Evolutionary conservation across 2,113 vertebrate species (phyloP).

Genomic region (Crotalus horridus): DNA sequence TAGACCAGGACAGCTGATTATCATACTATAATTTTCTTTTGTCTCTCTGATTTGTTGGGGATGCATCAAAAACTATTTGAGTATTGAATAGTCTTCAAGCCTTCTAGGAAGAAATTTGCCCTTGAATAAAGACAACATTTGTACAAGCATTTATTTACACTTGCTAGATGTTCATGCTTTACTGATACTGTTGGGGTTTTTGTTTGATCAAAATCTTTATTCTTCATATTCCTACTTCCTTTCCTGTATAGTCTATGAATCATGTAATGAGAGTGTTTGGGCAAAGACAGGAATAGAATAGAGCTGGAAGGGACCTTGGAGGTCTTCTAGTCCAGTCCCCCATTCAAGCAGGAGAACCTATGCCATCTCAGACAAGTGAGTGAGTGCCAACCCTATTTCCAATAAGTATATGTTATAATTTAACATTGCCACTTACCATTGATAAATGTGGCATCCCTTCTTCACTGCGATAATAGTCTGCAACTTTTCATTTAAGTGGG

Average conservation of each 20-base stretch:
- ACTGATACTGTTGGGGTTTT: conserved; percentile 59
- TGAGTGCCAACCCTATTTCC: not conserved
- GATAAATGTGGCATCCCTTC: not conserved
- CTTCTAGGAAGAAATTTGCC: conserved; percentile 57
- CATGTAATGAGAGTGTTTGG: conserved; percentile 16
- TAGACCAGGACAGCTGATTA: not conserved
- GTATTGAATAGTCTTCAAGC: conserved; percentile 61
- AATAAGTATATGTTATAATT: not conserved
- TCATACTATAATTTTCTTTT: conserved; percentile 42
- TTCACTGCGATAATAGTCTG: not conserved
- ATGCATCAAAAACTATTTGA: conserved; percentile 56
- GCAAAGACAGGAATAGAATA: not conserved
- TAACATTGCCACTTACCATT: not conserved
- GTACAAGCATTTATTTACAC: conserved; percentile 63
- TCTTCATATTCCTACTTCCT: conserved; percentile 40
- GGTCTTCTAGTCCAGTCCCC: too few species aligned
- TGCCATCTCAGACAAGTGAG: not conserved
- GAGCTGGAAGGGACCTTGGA: too few species aligned
- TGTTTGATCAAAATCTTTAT: conserved; percentile 57
- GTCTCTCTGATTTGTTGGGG: conserved; percentile 48
- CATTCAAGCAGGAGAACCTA: too few species aligned
- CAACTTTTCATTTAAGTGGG: conserved; percentile 7
- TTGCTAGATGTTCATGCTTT: conserved; percentile 60
- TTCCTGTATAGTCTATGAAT: conserved; percentile 33
- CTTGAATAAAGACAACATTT: conserved; percentile 65